Evolutionary conservation across 2,797 vertebrate species (phyloP).

Genomic region (Balearica regulorum): DNA sequence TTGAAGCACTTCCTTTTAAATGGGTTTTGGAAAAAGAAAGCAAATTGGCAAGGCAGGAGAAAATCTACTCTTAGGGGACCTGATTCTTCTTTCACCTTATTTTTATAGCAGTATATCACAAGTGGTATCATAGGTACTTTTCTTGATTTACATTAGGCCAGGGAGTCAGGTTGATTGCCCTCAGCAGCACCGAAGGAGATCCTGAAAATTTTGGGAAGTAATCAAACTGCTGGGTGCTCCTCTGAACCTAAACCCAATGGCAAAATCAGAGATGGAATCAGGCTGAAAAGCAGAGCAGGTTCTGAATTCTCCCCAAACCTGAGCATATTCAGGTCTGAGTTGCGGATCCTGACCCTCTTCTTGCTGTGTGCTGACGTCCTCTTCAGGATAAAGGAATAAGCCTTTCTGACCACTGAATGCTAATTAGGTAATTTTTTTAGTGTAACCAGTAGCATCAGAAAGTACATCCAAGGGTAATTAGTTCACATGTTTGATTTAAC

Average conservation of each 20-base stretch:
- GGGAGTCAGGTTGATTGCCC: not conserved
- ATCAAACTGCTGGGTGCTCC: not conserved
- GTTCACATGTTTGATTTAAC: slow-evolving; percentile 15
- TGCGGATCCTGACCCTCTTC: not conserved
- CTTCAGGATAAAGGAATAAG: not conserved
- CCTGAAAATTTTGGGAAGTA: not conserved
- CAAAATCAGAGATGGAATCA: not conserved
- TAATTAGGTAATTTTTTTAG: not conserved
- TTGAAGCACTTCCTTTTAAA: not conserved
- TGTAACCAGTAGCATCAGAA: not conserved
- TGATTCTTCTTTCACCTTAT: not conserved
- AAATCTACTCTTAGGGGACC: not conserved
- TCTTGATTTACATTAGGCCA: not conserved
- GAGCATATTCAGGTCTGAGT: not conserved
- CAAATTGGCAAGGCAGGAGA: not conserved
- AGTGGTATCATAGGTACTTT: not conserved
- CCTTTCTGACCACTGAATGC: not conserved
- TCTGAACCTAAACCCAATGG: not conserved
- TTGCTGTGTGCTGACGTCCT: not conserved
- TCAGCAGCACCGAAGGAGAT: not conserved
- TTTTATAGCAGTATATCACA: not conserved
- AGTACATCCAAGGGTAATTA: slow-evolving; percentile 44
- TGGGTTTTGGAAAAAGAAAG: not conserved
- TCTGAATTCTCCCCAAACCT: not conserved
- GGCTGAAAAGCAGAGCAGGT: not conserved